Evolutionary conservation across 2,888 invertebrate species (phyloP).

Genomic region (Netelia virgata): DNA sequence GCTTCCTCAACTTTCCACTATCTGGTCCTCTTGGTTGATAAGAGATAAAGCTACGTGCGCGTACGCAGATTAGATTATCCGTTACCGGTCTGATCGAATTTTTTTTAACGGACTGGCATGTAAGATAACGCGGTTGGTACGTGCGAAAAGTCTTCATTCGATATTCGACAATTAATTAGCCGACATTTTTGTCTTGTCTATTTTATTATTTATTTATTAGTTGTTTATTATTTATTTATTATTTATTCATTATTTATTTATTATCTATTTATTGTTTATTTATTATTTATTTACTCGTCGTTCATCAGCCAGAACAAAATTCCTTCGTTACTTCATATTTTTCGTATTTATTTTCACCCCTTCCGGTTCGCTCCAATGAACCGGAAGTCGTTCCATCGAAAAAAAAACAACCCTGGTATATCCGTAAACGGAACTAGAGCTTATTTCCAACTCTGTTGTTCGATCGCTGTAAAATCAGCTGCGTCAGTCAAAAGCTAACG

Average conservation of each 20-base stretch:
- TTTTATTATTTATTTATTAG: slow-evolving; percentile 4
- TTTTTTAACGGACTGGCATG: not conserved
- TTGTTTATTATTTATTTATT: not conserved
- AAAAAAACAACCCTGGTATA: not conserved
- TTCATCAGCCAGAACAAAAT: not conserved
- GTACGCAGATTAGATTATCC: not conserved
- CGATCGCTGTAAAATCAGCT: not conserved
- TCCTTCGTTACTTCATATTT: not conserved
- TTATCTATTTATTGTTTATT: not conserved
- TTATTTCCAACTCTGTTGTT: not conserved
- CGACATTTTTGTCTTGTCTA: not conserved
- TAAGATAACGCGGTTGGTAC: not conserved
- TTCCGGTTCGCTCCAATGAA: not conserved
- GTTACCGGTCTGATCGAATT: not conserved
- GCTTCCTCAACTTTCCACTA: not conserved
- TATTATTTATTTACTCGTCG: not conserved
- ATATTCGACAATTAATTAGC: not conserved
- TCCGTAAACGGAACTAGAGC: not conserved
- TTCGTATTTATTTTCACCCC: not conserved
- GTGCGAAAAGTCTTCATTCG: not conserved
- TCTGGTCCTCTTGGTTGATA: slow-evolving; percentile 7
- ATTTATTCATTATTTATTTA: not conserved
- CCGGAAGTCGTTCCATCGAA: not conserved
- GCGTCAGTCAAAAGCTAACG: too few relatives aligned
- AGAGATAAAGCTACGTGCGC: slow-evolving; percentile 20